phyloP scores from a whole-genome alignment of 2,888 invertebrate species.

The Smittia sp. region DNA sequence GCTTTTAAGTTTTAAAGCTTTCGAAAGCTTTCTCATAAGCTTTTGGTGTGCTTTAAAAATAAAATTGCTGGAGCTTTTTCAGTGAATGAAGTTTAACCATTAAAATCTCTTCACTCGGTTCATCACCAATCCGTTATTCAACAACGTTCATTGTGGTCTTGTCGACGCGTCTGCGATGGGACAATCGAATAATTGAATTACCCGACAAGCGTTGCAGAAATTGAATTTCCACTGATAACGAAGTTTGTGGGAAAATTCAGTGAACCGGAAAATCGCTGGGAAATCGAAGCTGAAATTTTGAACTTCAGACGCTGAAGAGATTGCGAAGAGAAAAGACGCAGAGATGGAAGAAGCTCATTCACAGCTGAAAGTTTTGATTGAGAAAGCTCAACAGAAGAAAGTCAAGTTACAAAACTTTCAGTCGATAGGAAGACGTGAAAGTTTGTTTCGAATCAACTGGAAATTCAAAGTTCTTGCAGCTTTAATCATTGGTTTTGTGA shows the following conservation, averaged over 20 bases:
- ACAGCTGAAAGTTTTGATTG: constrained; percentile 36
- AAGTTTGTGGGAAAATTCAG: constrained; percentile 1
- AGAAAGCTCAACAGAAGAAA: constrained; percentile 23
- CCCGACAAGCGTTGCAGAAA: constrained; percentile 10
- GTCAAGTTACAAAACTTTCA: constrained; percentile 31
- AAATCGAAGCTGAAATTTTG: background rate
- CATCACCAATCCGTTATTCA: too few species aligned
- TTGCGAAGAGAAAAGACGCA: background rate
- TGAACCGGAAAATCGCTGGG: constrained; percentile 18
- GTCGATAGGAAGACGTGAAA: constrained; percentile 18
- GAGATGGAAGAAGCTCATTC: constrained; percentile 25
- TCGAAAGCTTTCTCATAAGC: too few species aligned
- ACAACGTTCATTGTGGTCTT: too few species aligned
- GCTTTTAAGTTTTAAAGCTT: too few species aligned
- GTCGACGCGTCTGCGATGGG: too few species aligned
- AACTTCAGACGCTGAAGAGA: background rate
- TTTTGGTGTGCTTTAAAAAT: too few species aligned
- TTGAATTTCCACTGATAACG: constrained; percentile 11
- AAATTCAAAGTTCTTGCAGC: background rate
- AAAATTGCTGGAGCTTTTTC: too few species aligned
- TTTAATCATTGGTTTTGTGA: background rate
- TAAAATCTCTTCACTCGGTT: too few species aligned
- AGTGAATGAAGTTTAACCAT: too few species aligned
- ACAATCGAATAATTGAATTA: constrained; percentile 39
- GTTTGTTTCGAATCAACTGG: background rate